phyloP scores from a whole-genome alignment of 2,888 invertebrate species.

The Rotaria sp. region DNA sequence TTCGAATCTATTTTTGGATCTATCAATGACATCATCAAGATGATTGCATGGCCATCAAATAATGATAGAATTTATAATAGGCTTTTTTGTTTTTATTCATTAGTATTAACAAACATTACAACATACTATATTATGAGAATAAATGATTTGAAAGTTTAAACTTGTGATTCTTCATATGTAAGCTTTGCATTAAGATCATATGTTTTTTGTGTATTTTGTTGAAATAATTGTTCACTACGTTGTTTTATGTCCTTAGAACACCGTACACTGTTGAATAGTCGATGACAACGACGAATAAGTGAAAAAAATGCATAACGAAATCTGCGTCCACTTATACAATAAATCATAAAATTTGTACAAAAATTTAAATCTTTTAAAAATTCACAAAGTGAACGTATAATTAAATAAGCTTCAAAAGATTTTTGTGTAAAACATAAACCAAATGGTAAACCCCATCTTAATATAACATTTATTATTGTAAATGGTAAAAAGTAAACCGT shows the following conservation, averaged over 20 bases:
- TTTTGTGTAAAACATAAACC: neutral
- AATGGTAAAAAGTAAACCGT: neutral
- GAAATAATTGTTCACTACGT: neutral
- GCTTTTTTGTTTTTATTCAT: neutral
- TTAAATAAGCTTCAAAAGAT: neutral
- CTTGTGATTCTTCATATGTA: neutral
- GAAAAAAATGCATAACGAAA: slow-evolving; percentile 13
- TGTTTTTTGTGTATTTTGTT: neutral
- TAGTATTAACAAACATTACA: neutral
- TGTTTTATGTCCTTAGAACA: neutral
- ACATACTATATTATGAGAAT: neutral
- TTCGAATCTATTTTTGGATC: no score
- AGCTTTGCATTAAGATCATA: neutral
- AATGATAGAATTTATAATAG: neutral
- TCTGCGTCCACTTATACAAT: slow-evolving; percentile 16
- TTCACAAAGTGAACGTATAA: neutral
- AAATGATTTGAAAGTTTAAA: neutral
- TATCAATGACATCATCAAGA: no score
- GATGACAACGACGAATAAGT: neutral
- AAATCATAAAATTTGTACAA: slow-evolving; percentile 20
- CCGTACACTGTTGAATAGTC: neutral
- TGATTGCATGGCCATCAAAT: neutral
- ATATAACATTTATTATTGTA: neutral
- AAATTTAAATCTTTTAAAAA: slow-evolving; percentile 20
- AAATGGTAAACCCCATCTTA: neutral